Conservation (phyloP, 2,797 vertebrate species). For the Sebastes paucispinis region DNA sequence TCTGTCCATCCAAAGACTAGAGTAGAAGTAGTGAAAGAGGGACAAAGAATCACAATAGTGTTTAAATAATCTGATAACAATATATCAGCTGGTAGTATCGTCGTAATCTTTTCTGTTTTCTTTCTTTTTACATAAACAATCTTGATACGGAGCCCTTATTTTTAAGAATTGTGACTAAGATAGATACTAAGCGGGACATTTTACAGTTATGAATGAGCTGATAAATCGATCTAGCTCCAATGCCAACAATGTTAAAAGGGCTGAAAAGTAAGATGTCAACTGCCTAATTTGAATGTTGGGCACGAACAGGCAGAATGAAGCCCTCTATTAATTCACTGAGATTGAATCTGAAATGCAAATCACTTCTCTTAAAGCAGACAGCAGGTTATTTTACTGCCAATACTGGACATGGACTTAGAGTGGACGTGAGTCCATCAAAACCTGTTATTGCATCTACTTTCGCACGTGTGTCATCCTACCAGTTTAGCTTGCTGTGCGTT, state of each 20-base stretch:
- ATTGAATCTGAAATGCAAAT: background rate
- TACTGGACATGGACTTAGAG: background rate
- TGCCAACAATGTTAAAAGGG: background rate
- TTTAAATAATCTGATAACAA: background rate
- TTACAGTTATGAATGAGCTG: background rate
- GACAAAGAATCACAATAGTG: background rate
- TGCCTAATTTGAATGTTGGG: background rate
- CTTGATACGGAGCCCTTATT: background rate
- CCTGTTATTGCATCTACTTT: too few relatives aligned
- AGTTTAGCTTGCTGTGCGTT: slow-evolving; percentile 98
- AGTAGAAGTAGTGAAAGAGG: background rate
- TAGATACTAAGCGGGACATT: background rate
- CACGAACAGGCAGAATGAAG: background rate
- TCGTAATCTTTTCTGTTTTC: background rate
- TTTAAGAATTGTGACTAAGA: background rate
- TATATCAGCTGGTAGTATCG: too few relatives aligned
- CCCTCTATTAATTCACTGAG: background rate
- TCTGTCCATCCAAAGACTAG: slow-evolving; percentile 97
- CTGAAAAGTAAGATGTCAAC: background rate
- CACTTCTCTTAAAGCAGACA: background rate
- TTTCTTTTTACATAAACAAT: background rate
- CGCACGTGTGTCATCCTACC: slow-evolving; percentile 77
- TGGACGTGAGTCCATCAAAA: background rate
- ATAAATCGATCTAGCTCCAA: background rate
- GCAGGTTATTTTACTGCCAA: background rate